Percentiles rank a stretch among this genome's conserved stretches.
These are phyloP conservation scores for Hirtodrosophila cameraria DNA, from an alignment of 2,888 invertebrate species.

Conservation along the genomic window DNA sequence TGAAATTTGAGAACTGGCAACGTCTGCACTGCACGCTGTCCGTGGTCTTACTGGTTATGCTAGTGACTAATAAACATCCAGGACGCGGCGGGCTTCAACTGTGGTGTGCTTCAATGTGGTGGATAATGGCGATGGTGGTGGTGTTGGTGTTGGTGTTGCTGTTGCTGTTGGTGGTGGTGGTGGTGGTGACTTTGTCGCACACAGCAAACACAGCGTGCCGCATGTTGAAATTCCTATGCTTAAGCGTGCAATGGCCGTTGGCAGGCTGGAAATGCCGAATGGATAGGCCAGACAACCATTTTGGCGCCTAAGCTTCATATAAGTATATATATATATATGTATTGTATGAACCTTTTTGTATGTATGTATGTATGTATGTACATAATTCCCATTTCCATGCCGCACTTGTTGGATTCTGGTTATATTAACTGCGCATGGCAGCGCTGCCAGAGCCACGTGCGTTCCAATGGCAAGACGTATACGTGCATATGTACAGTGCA, in stretches of 20 bases:
- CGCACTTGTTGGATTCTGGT: conserved; percentile 81
- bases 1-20: neutral
- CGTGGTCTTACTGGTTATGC: conserved; percentile 62
- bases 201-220: no score
- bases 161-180: no score
- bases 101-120: conserved; percentile 25
- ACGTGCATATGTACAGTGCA: neutral
- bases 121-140: conserved; percentile 20
- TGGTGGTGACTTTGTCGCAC: no score
- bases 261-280: conserved; percentile 41
- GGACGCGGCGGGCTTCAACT: conserved; percentile 32
- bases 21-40: conserved; percentile 61
- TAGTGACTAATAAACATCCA: conserved; percentile 52
- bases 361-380: no score
- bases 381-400: conserved; percentile 39
- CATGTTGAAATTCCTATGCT: conserved; percentile 55
- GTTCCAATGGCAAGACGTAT: conserved; percentile 31
- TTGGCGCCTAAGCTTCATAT: conserved; percentile 24
- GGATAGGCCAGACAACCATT: conserved; percentile 19
- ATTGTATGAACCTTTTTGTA: no score
- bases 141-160: no score
- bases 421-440: conserved; percentile 65
- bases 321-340: no score
- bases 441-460: conserved; percentile 52
- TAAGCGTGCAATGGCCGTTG: conserved; percentile 7